Evolutionary conservation across 1,140 invertebrate genomes (phyloP), one percentile per base, ranked within the genome.

Genomic region (Macrostomum lignano): DNA sequence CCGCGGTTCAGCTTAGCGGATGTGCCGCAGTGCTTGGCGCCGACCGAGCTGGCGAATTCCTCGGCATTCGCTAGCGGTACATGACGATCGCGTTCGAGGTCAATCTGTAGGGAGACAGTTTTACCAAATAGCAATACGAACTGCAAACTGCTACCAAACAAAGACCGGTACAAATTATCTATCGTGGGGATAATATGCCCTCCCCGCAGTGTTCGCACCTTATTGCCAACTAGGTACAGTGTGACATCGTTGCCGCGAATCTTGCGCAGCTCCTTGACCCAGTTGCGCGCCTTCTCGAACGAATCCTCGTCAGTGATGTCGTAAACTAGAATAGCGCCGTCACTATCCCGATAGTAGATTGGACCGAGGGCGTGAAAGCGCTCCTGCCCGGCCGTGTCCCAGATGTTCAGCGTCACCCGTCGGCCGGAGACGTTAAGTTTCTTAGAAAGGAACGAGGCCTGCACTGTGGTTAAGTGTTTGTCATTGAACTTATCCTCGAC

Each of bases 261-360:
- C 60, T 81, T 82, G 40, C 75, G 70, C 28, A 96, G 58, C 59
- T 98, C 88, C 51, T 86, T 86, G 5, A 96, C 81, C 22, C 19
- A 19, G 7, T 35, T 11, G 38, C 21, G 51, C 60, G 82, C 84
- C 63, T 91, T 93, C 52, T 74, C 69, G 61, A 96, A 94, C 2
- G 84, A 88, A 48, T 86, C 74, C 57, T 78, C 68, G 64, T 93
- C 79, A 30, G 84, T 93, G 31, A 98, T 91, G 58, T 98, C 88
- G 58, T 94, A 96, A 5, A 96, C 84, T 38, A 98, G 65, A 43
- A 96, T 71, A 28, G 88, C 88, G 42, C 88, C 88, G 62, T 96
- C 79, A 9, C 81, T 86, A 51, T 82, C 81, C 42, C 86, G 62
- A 55, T 96, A 96, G 57, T 94, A 96, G 42, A 96, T 91, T 19